Conservation (phyloP, 1,140 invertebrate genomes). For the Caenorhabditis remanei region DNA sequence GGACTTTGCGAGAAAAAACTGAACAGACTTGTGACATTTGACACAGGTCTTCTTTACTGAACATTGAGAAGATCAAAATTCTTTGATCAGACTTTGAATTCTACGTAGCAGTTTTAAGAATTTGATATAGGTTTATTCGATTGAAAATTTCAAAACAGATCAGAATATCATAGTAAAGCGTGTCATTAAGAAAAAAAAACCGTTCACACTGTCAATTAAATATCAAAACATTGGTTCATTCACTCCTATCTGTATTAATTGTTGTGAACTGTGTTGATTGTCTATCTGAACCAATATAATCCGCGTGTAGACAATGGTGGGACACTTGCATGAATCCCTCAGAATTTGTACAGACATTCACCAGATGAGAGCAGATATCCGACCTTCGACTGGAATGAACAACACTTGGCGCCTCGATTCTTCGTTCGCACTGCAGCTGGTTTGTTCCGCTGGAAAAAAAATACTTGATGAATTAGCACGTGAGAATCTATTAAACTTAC, state of each 20-base stretch:
- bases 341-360: conserved; percentile 37
- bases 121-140: too few species aligned
- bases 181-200: too few species aligned
- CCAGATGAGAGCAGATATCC: conserved; percentile 51
- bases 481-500: conserved; percentile 61
- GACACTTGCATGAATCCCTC: conserved; percentile 51
- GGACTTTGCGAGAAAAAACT: too few species aligned
- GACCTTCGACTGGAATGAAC: conserved; percentile 48
- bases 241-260: background rate
- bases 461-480: background rate
- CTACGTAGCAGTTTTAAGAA: too few species aligned
- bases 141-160: too few species aligned
- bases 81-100: too few species aligned
- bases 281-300: conserved; percentile 2
- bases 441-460: conserved; percentile 2
- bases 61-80: too few species aligned
- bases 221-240: too few species aligned
- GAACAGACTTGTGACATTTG: too few species aligned
- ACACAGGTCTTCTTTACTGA: too few species aligned
- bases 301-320: conserved; percentile 13
- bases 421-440: conserved; percentile 38
- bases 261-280: conserved; percentile 38
- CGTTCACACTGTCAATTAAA: too few species aligned
- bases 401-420: conserved; percentile 36
- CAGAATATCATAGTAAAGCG: too few species aligned